phyloP scores from a whole-genome alignment of 2,888 invertebrate species.

The Tigriopus californicus region DNA sequence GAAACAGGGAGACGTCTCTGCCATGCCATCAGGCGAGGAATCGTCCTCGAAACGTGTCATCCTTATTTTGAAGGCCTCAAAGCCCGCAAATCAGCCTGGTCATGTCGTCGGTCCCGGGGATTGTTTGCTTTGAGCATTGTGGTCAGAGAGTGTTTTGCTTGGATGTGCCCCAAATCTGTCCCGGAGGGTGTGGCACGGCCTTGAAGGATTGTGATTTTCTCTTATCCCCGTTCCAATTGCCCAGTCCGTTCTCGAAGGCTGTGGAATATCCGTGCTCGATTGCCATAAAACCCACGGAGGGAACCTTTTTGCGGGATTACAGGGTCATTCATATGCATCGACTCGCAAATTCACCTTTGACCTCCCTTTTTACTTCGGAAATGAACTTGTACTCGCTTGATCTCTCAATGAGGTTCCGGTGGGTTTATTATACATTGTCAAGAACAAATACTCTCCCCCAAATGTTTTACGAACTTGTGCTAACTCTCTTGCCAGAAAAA shows the following conservation, averaged over 20 bases:
- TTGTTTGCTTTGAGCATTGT: constrained; percentile 80
- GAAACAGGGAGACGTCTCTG: too few relatives aligned
- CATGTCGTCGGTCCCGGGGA: constrained; percentile 36
- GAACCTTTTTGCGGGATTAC: constrained; percentile 55
- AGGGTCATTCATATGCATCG: neutral
- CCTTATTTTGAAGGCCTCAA: too few relatives aligned
- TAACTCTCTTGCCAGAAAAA: too few relatives aligned
- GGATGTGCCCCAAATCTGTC: constrained; percentile 49
- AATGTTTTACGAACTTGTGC: too few relatives aligned
- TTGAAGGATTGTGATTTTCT: constrained; percentile 36
- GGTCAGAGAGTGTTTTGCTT: constrained; percentile 62
- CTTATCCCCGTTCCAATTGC: constrained; percentile 51
- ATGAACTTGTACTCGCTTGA: neutral
- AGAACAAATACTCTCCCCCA: too few relatives aligned
- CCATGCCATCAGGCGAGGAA: too few relatives aligned
- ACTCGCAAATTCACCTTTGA: constrained; percentile 13
- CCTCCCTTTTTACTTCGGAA: neutral
- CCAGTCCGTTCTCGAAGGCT: constrained; percentile 68
- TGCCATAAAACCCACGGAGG: constrained; percentile 66
- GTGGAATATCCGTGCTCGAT: constrained; percentile 58
- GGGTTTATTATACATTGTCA: neutral
- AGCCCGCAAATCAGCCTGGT: too few relatives aligned
- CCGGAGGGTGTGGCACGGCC: constrained; percentile 49
- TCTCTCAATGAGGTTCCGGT: neutral
- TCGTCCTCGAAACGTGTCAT: too few relatives aligned